Base-by-base conservation (phyloP, 2,113 vertebrate genomes). In the Platichthys flesus region DNA sequence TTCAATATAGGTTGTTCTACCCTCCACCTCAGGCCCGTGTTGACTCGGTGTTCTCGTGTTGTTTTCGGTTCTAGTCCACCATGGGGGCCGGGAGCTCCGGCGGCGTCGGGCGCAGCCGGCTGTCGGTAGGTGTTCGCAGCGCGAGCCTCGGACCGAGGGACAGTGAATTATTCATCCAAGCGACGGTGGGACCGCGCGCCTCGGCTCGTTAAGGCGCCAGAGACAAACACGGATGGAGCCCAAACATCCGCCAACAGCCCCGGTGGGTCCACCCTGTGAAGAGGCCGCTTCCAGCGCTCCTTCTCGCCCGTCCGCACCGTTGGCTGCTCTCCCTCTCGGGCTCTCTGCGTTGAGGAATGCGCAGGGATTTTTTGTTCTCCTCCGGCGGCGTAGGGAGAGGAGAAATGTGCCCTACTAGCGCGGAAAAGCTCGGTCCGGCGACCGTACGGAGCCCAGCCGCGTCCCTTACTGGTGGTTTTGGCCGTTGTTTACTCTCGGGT, bases 81-180 rank as follows among this genome's bases (percentile, higher is more conserved):
- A 85, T 87, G 71, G 85, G 94, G 93, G 94, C 93, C 93, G 89
- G 82, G 15, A 16, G 18, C 91, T 71, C 68, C 66, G 69, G 55
- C 71, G 81, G 88, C 85, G 78, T 79, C 80, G 72, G 76, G 73
- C 78, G 76, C 83, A 84, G 80, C 80, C 81, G 76, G 18, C 59
- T 66, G 67, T 76, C 78, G 74, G 23, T 61, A 3, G 64, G 71
- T 68, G 31, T 61, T 79, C 63, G 73, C 70, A 74, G 82, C 78
- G 51, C 63, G 63, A 85, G 71, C 72, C 76, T 87, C 81, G 67
- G 77, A 80, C 69, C 61, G 63, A 42, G 67, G 57, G 45, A 76
- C 74, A 62, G 81, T 87, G 26, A 89, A 92, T 90, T 84, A 90
- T 89, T 90, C 89, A 92, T 92, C 83, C 79, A 91, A 89, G 83